Evolutionary conservation across 1,140 invertebrate genomes (phyloP), one percentile per base, ranked within the genome.

Genomic region (Penaeus chinensis): DNA sequence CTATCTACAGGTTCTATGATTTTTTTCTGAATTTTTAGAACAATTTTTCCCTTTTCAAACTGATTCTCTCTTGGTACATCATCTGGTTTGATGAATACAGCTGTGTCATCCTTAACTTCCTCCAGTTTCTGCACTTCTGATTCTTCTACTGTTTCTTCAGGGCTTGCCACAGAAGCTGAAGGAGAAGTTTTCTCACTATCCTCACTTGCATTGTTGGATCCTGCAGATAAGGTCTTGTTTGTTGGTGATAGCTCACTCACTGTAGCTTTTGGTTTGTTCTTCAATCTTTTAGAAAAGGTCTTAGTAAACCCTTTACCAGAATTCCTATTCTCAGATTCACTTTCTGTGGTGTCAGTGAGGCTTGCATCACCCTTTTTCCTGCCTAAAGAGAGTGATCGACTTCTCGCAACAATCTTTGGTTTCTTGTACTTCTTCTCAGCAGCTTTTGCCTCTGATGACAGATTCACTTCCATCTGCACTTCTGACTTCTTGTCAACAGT

Each of bases 301-400:
- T 82, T 87, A 7, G 85, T 22, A 76, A 87, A 87, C 20, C 61
- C n/a, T 32, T 19, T 80, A 63, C n/a, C 42, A 18, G 82, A 27
- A 24, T 82, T 87, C n/a, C 47, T 69, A 37, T 79, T 76, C 32
- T 88, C 87, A n/a, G 87, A 88, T 47, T 88, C 87, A 84, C 87
- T 88, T 27, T 88, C 87, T 32, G 87, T 88, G 19, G 87, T 88
- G 27, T 88, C 87, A 11, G 82, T 88, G 37, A 71, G 20, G 27
- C 74, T 79, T 47, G 61, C 63, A 37, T 88, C 82, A 22, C 66
- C 65, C 27, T 80, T 79, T 16, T 74, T 61, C 24, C 27, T 69
- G 20, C 37, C 80, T 65, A 80, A 32, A 22, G 74, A 84, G 22
- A 88, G 47, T 24, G 82, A 81, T 77, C 85, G 71, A n/a, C 19